Conservation (phyloP, 2,113 vertebrate species). For the Delphinapterus leucas region DNA sequence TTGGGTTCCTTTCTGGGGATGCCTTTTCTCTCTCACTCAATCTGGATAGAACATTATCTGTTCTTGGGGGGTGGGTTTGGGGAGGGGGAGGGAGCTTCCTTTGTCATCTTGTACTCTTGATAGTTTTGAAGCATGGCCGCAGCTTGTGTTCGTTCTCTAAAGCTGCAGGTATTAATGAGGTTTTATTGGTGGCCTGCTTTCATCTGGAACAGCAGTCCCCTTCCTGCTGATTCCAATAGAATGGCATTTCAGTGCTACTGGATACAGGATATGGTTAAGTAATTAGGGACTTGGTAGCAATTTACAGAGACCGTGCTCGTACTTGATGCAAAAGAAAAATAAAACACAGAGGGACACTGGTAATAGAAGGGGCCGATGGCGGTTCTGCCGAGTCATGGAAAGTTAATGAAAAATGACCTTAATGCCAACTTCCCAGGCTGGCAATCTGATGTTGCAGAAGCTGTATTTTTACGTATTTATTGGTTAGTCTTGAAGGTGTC, state of each 20-base stretch:
- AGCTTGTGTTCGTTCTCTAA: background rate
- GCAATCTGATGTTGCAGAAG: too few relatives aligned
- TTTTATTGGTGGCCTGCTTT: constrained; percentile 16
- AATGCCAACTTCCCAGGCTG: background rate
- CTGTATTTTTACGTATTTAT: background rate
- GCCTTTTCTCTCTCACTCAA: background rate
- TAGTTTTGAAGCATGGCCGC: background rate
- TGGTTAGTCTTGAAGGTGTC: background rate
- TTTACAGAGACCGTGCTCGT: background rate
- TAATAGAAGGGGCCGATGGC: background rate
- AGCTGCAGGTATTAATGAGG: constrained; percentile 45
- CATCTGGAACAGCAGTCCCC: background rate
- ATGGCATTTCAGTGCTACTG: background rate
- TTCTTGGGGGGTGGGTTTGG: background rate
- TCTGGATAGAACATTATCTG: background rate
- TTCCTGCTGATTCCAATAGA: background rate
- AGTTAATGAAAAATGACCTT: background rate
- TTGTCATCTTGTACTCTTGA: background rate
- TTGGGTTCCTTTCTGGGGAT: background rate
- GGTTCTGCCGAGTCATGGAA: background rate
- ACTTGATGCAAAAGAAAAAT: background rate
- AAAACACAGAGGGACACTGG: background rate
- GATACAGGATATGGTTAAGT: background rate
- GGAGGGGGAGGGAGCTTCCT: background rate
- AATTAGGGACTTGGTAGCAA: background rate